These are phyloP conservation scores for Formicarius rufipectus DNA, from an alignment of 2,113 vertebrate species.

Conservation along the genomic window DNA sequence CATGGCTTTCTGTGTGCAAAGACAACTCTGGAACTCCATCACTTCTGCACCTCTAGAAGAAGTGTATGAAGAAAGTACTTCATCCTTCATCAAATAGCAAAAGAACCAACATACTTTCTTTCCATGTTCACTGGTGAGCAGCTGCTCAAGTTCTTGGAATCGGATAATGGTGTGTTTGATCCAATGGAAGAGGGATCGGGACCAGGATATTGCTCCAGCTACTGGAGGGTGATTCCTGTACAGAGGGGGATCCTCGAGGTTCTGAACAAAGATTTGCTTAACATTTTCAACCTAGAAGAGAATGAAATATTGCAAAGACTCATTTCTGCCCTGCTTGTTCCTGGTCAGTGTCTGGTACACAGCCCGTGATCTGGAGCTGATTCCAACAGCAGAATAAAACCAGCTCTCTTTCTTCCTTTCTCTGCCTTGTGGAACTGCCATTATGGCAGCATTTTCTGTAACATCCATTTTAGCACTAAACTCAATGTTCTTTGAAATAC, in stretches of 20 bases:
- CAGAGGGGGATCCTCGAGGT: slow-evolving; percentile 79
- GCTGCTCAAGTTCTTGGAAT: slow-evolving; percentile 80
- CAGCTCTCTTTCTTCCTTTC: not conserved
- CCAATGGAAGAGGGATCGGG: slow-evolving; percentile 76
- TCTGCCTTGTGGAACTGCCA: not conserved
- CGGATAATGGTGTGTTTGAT: slow-evolving; percentile 82
- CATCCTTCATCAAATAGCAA: not conserved
- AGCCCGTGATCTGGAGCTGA: not conserved
- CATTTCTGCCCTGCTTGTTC: not conserved
- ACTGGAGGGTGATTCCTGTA: slow-evolving; percentile 84
- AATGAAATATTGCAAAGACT: not conserved
- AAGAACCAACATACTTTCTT: slow-evolving; percentile 67
- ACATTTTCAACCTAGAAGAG: slow-evolving; percentile 80
- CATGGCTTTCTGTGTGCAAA: not conserved
- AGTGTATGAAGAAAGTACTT: not conserved
- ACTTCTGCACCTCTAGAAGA: not conserved
- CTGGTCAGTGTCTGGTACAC: not conserved
- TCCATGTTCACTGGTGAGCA: slow-evolving; percentile 77
- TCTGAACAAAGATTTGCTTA: slow-evolving; percentile 77
- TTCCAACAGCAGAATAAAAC: not conserved
- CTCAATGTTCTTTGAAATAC: not conserved
- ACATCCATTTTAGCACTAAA: not conserved
- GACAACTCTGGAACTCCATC: not conserved
- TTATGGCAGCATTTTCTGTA: not conserved
- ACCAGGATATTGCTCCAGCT: slow-evolving; percentile 90